phyloP scores from a whole-genome alignment of 1,140 invertebrate genomes.

The Drosophila nikananu region DNA sequence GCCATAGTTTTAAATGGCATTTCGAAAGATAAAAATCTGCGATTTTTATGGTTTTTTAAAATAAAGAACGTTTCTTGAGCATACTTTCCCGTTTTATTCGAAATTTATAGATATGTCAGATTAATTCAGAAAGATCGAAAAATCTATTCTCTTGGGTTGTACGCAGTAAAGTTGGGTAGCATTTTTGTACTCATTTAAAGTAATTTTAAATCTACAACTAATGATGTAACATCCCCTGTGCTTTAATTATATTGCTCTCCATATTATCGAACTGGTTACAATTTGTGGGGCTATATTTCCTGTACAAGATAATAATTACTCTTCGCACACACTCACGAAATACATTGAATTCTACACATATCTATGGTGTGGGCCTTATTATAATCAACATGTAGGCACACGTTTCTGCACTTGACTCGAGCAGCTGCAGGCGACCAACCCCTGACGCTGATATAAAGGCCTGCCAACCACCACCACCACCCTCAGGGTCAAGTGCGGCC shows the following conservation, averaged over 20 bases:
- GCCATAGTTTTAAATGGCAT: too few relatives aligned
- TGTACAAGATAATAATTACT: constrained; percentile 9
- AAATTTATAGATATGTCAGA: too few relatives aligned
- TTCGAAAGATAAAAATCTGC: too few relatives aligned
- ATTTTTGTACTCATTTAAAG: too few relatives aligned
- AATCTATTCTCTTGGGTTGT: too few relatives aligned
- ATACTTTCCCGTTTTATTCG: too few relatives aligned
- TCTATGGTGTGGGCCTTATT: constrained; percentile 36
- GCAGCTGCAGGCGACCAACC: constrained; percentile 63
- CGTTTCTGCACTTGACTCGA: constrained; percentile 83
- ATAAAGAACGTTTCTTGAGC: too few relatives aligned
- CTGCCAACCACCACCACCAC: constrained; percentile 41
- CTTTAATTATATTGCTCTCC: not conserved
- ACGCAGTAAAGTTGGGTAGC: too few relatives aligned
- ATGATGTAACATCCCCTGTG: too few relatives aligned
- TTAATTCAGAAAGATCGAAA: too few relatives aligned
- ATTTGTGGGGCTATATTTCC: constrained; percentile 1
- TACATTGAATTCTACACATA: constrained; percentile 18
- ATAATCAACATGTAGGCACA: constrained; percentile 72
- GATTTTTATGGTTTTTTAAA: too few relatives aligned
- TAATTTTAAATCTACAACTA: too few relatives aligned
- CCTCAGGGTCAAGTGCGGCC: constrained; percentile 73
- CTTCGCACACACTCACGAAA: not conserved
- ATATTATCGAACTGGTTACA: constrained; percentile 1
- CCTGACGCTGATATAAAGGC: constrained; percentile 66